Evolutionary conservation across 1,140 invertebrate species (phyloP), one percentile per base, ranked within the genome.

Genomic region (Bombyx mori): DNA sequence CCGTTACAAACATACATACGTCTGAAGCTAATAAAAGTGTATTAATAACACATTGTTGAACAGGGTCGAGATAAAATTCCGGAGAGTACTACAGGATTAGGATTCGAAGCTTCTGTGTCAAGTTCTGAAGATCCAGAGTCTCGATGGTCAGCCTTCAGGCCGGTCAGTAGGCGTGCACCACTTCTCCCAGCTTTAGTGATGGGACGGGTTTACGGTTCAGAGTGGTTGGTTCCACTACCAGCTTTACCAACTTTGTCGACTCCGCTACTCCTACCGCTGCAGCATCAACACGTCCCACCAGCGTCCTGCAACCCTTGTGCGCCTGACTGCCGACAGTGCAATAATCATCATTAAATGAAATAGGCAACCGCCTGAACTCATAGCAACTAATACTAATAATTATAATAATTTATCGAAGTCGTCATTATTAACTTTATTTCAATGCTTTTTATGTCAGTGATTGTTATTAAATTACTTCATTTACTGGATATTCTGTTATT

Each of bases 111-210:
- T 7, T 77, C 75, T 6, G 77, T 86, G 1, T 74, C 80, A 0
- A 86, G 79, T 68, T 68, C 80, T 3, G 79, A 82, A 61, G 77
- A 81, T 56, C 58, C 62, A 1, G 73, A 81, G 52, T 63, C 71
- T 0, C 63, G 82, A 42, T 87, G 84, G 84, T 87, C 84, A 0
- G 84, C 84, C 0, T 87, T 87, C 57, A 66, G 84, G 1, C 84
- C 84, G 0, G 84, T 87, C 0, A 80, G 81, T 0, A 82, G 76
- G 0, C 65, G 82, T 6, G 77, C 79, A 3, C 79, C 79, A 0
- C 56, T 85, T 6, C 62, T 87, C 8, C 81, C 84, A 0, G 77
- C 81, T 1, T 54, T 87, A 48, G 82, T 87, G 18, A 85, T 85
- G 82, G 82, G 84, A 1, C 56, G 82, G n/a, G 81, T 87, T 0